A percentile compares a stretch with the other conserved stretches of the same genome.
Conservation (phyloP, 2,797 vertebrate species). For the Diceros bicornis region DNA sequence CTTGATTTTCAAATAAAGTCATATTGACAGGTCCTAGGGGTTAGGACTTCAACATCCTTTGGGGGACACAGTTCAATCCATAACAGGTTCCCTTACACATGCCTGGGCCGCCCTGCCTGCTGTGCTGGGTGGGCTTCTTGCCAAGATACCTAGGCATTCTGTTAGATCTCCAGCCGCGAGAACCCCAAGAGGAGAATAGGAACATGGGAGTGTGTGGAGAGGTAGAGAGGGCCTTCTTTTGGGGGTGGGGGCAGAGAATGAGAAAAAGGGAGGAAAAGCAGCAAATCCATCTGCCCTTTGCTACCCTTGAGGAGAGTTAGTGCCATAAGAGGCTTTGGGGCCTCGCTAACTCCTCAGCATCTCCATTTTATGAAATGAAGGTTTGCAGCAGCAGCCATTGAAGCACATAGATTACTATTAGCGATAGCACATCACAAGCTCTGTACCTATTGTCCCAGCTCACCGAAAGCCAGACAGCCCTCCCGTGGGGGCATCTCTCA, state of each 20-base stretch:
- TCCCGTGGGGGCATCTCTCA: background rate
- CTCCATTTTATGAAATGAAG: constrained; percentile 69
- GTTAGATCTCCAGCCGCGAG: background rate
- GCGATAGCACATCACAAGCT: constrained; percentile 37
- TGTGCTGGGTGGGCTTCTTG: rapidly evolving
- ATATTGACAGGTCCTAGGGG: background rate
- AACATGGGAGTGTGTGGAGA: rapidly evolving
- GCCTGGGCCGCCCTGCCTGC: no score
- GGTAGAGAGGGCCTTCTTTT: background rate
- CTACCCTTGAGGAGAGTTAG: constrained; percentile 51
- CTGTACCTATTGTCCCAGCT: constrained; percentile 59
- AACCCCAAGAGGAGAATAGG: background rate
- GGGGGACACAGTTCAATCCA: background rate
- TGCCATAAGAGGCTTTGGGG: background rate
- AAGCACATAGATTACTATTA: constrained; percentile 67
- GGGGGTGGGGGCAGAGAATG: background rate
- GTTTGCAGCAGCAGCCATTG: background rate
- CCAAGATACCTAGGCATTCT: background rate
- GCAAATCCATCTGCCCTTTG: constrained; percentile 37
- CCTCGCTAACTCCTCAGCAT: background rate
- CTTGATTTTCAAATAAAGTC: background rate
- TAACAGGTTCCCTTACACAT: background rate
- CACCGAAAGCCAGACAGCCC: background rate
- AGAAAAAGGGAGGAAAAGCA: background rate
- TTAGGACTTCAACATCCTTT: background rate